These are phyloP conservation scores for Drosophila helvetica DNA, from an alignment of 2,888 invertebrate genomes.

Conservation along the genomic window DNA sequence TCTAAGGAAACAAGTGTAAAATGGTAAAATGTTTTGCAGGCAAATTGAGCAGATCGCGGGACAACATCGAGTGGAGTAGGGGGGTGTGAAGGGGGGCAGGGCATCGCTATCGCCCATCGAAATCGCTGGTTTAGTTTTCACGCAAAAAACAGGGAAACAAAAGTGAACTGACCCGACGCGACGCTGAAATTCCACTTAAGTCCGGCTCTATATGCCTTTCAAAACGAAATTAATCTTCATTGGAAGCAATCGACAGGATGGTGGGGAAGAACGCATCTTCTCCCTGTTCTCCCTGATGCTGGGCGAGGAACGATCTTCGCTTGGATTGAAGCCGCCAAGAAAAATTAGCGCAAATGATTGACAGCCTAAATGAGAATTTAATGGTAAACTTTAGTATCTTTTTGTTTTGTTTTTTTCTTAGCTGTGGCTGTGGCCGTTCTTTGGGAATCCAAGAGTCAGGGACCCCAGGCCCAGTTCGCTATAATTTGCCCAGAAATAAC, in stretches of 20 bases:
- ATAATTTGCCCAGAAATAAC: constrained; percentile 68
- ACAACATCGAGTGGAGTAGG: constrained; percentile 52
- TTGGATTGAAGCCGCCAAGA: constrained; percentile 50
- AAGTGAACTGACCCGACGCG: constrained; percentile 9
- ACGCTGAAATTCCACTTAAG: constrained; percentile 65
- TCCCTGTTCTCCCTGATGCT: neutral
- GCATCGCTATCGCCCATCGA: constrained; percentile 15
- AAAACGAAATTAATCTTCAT: constrained; percentile 78
- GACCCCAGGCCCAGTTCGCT: constrained; percentile 31
- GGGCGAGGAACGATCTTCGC: constrained; percentile 4
- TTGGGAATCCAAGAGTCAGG: neutral
- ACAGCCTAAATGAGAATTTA: constrained; percentile 83
- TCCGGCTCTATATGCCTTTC: constrained; percentile 55
- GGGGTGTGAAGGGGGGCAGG: constrained; percentile 14
- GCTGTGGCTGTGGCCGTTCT: constrained; percentile 37
- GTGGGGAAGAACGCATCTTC: neutral
- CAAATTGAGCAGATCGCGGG: constrained; percentile 71
- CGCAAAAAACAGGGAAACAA: constrained; percentile 34
- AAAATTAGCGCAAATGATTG: constrained; percentile 82
- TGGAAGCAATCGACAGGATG: constrained; percentile 76
- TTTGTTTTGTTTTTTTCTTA: constrained; percentile 17
- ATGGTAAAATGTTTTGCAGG: constrained; percentile 70
- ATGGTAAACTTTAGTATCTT: constrained; percentile 74
- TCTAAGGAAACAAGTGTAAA: constrained; percentile 73
- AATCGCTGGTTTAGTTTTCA: constrained; percentile 60